Conservation (phyloP, 2,113 vertebrate genomes). For the Psophia crepitans region DNA sequence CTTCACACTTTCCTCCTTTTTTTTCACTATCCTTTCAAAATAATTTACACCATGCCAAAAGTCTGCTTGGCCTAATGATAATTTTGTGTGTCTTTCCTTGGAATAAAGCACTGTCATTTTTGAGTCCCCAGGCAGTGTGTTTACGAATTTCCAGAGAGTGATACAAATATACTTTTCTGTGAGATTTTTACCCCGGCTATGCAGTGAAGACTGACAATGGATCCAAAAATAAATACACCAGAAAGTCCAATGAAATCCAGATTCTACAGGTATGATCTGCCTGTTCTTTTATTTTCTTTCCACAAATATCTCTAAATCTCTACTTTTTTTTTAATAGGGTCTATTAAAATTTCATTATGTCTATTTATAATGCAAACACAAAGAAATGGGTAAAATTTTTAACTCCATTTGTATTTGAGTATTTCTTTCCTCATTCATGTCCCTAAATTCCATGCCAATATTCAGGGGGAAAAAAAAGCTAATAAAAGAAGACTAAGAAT, state of each 20-base stretch:
- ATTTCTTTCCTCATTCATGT: neutral
- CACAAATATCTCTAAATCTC: neutral
- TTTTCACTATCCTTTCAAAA: neutral
- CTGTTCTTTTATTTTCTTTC: neutral
- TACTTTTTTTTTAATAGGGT: neutral
- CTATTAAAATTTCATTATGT: neutral
- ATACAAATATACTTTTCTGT: neutral
- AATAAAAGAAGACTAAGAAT: neutral
- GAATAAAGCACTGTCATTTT: neutral
- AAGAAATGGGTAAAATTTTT: neutral
- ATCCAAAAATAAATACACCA: neutral
- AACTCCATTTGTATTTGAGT: neutral
- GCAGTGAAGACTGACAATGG: neutral
- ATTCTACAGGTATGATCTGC: neutral
- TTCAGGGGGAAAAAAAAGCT: neutral
- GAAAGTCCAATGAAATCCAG: neutral
- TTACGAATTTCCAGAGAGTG: neutral
- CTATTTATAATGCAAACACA: neutral
- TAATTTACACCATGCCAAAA: neutral
- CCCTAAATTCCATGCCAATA: neutral
- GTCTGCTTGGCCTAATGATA: neutral
- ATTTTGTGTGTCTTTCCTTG: neutral
- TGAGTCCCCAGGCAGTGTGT: neutral
- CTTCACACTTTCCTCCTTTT: neutral
- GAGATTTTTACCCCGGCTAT: neutral